These are phyloP conservation scores for Antheraea assamensis DNA, from an alignment of 2,888 invertebrate species.

Conservation along the genomic window DNA sequence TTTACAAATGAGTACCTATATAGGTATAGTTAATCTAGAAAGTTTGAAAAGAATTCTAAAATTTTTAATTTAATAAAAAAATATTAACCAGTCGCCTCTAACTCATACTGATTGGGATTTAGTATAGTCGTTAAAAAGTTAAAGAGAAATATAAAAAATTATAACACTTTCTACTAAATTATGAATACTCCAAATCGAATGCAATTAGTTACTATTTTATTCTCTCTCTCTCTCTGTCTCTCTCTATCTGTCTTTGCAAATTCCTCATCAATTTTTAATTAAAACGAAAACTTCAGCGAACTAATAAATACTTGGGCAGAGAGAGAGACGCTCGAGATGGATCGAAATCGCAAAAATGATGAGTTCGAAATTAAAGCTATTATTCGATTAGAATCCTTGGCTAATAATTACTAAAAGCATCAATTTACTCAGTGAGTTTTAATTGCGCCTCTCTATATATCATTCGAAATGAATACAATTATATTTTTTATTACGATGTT, in stretches of 20 bases:
- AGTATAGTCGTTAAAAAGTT: conserved; percentile 8
- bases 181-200: conserved; percentile 17
- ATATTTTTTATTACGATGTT: background rate
- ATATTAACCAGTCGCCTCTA: background rate
- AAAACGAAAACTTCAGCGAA: conserved; percentile 20
- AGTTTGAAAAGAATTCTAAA: background rate
- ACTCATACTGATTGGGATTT: background rate
- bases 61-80: background rate
- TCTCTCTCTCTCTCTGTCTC: too few species aligned
- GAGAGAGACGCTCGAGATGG: conserved; percentile 8
- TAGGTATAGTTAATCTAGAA: background rate
- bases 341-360: conserved; percentile 14
- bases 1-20: too few species aligned
- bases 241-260: too few species aligned
- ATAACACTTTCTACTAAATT: conserved; percentile 18
- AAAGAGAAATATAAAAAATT: conserved; percentile 8
- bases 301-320: conserved; percentile 16
- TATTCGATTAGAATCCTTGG: background rate
- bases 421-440: background rate
- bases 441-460: background rate
- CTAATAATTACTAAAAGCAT: conserved; percentile 11
- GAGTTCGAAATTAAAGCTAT: conserved; percentile 13
- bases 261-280: conserved; percentile 17
- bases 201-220: conserved; percentile 7
- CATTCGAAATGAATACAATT: background rate